Conservation (phyloP, 2,888 invertebrate genomes). For the Chrysomela aeneicollis region DNA sequence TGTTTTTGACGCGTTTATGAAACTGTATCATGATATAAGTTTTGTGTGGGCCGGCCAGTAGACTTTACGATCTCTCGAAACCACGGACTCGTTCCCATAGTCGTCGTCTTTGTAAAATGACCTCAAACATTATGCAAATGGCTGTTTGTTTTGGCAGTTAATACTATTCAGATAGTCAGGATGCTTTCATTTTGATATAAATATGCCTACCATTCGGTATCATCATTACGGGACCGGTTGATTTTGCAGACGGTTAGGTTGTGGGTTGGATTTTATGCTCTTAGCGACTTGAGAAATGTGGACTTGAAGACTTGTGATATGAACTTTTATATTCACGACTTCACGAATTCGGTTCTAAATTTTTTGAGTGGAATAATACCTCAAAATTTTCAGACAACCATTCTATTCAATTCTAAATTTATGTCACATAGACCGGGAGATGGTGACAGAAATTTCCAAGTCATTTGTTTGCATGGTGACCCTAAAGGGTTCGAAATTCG, state of each 20-base stretch:
- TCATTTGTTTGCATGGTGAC: too few relatives aligned
- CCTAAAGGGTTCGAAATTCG: too few relatives aligned
- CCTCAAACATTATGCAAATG: conserved; percentile 52
- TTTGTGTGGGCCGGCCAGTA: neutral
- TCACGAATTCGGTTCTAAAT: too few relatives aligned
- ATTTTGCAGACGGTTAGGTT: conserved; percentile 50
- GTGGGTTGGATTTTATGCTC: conserved; percentile 47
- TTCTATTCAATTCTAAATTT: too few relatives aligned
- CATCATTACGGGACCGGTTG: conserved; percentile 33
- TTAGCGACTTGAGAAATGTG: conserved; percentile 41
- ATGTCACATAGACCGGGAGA: too few relatives aligned
- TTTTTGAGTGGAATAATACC: too few relatives aligned
- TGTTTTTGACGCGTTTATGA: too few relatives aligned
- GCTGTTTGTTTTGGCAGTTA: conserved; percentile 53
- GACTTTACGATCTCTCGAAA: neutral
- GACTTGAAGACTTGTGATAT: neutral
- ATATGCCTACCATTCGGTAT: conserved; percentile 40
- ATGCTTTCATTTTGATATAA: conserved; percentile 56
- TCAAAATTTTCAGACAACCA: too few relatives aligned
- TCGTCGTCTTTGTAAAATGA: conserved; percentile 39
- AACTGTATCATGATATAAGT: neutral
- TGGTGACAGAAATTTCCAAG: too few relatives aligned
- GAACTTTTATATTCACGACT: too few relatives aligned
- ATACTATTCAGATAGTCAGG: conserved; percentile 46
- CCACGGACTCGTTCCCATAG: conserved; percentile 12